Evolutionary conservation across 2,797 vertebrate genomes (phyloP).

Genomic region (Allobates femoralis): DNA sequence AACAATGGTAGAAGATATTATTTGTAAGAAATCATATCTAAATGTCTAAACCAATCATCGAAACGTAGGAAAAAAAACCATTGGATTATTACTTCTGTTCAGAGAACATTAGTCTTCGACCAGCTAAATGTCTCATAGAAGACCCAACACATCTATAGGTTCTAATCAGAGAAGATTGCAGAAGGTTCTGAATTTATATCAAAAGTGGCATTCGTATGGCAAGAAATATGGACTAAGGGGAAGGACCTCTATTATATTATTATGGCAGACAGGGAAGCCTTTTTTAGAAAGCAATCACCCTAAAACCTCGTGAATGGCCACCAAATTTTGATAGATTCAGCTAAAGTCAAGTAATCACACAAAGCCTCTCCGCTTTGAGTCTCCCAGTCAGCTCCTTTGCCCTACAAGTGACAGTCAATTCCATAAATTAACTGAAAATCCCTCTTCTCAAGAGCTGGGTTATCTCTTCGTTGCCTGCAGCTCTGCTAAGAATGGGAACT

Average conservation of each 20-base stretch:
- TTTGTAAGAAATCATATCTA: neutral
- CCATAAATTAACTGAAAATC: slow-evolving; percentile 85
- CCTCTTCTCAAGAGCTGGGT: slow-evolving; percentile 83
- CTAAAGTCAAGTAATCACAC: slow-evolving; percentile 61
- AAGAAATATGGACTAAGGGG: neutral
- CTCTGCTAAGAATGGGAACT: slow-evolving; percentile 81
- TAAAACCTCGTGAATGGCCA: slow-evolving; percentile 14
- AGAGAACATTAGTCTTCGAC: neutral
- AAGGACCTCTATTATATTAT: neutral
- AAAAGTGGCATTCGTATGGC: neutral
- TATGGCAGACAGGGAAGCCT: neutral
- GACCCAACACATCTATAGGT: neutral
- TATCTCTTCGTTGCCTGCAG: slow-evolving; percentile 85
- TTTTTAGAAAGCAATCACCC: neutral
- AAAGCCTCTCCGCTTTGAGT: slow-evolving; percentile 79
- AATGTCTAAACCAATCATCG: neutral
- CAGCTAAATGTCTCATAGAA: neutral
- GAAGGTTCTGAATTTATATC: neutral
- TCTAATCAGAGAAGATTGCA: neutral
- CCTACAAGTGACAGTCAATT: slow-evolving; percentile 77
- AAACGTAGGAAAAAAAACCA: neutral
- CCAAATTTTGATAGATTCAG: neutral
- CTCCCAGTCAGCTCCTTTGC: slow-evolving; percentile 75
- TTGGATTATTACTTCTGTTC: neutral
- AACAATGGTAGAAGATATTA: neutral